Evolutionary conservation across 2,113 vertebrate species (phyloP), one percentile per base, ranked within the genome.

Genomic region (Callorhinus ursinus): DNA sequence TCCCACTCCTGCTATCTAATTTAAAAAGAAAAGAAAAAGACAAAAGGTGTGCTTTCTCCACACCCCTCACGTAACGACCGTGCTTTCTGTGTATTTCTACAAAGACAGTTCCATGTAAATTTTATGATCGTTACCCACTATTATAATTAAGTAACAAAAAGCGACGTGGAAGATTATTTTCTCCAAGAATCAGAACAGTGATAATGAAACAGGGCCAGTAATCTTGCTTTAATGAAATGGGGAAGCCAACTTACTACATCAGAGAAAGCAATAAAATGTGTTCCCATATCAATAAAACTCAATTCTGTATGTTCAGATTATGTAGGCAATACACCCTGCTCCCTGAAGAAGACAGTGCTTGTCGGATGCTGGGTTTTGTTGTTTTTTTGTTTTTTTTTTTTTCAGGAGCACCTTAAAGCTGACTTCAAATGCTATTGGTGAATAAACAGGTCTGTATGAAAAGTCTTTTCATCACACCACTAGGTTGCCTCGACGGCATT

Each of bases 141-240:
- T 51, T 12, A 31, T 95, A 96, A 97, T 97, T 98, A 88, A 82
- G 92, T 98, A 98, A 98, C 97, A 97, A 97, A 98, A 98, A 98
- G 93, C 96, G 89, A 74, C 93, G 55, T 0, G 76, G 96, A 97
- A 98, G 97, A 96, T 33, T 8, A 69, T 71, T 92, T 61, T 98
- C 97, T 97, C 67, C 49, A 84, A 96, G 96, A 98, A 98, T 88
- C 90, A 93, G 82, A 96, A 93, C 9, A 90, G 74, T 61, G 91
- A 97, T 97, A 96, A 97, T 97, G 95, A 98, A 97, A 95, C 46
- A 55, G 16, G 46, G 18, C 79, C 91, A 82, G 90, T 93, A 84
- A 89, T 77, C 96, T 71, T 16, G 9, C 59, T 89, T 86, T 92
- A 86, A 97, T 97, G 96, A 97, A 98, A 98, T 96, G 97, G 96